Percentiles rank a stretch among this genome's conserved stretches.
phyloP scores from a whole-genome alignment of 2,888 invertebrate genomes.

The Myathropa florea region DNA sequence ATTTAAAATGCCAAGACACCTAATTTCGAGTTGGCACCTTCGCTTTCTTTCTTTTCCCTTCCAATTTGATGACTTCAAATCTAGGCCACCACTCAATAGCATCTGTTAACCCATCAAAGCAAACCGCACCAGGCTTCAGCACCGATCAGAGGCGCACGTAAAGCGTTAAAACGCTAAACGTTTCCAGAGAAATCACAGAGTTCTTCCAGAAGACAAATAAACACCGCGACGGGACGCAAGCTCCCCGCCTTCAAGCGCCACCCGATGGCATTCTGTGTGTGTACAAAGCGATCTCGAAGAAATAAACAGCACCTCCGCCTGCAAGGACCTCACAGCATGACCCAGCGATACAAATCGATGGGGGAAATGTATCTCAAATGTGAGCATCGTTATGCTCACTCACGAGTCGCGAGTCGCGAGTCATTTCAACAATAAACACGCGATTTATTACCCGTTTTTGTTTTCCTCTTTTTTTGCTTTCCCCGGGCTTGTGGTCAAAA shows the following conservation, averaged over 20 bases:
- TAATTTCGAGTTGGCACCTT: not conserved
- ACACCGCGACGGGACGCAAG: conserved; percentile 13
- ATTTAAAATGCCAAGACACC: not conserved
- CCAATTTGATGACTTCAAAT: conserved; percentile 1
- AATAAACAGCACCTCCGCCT: conserved; percentile 13
- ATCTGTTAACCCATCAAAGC: conserved; percentile 64
- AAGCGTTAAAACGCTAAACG: conserved; percentile 2
- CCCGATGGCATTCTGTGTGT: conserved; percentile 36
- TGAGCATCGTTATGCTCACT: not conserved
- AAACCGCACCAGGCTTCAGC: conserved; percentile 47
- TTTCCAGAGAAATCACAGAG: conserved; percentile 65
- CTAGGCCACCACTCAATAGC: conserved; percentile 62
- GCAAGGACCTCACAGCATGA: conserved; percentile 65
- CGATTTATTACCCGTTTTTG: conserved; percentile 42
- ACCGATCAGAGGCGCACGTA: not conserved
- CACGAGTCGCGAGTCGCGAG: conserved; percentile 14
- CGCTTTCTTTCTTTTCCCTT: not conserved
- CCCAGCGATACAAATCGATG: not conserved
- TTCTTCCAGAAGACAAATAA: conserved; percentile 59
- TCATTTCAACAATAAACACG: conserved; percentile 51
- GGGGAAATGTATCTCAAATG: conserved; percentile 16
- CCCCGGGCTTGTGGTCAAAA: conserved; percentile 66
- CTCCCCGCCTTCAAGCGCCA: conserved; percentile 44
- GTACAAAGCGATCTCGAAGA: conserved; percentile 11
- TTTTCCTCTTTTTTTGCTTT: too few relatives aligned